These are phyloP conservation scores for Pyrrhosoma nymphula DNA, from an alignment of 2,888 invertebrate genomes.

Conservation along the genomic window DNA sequence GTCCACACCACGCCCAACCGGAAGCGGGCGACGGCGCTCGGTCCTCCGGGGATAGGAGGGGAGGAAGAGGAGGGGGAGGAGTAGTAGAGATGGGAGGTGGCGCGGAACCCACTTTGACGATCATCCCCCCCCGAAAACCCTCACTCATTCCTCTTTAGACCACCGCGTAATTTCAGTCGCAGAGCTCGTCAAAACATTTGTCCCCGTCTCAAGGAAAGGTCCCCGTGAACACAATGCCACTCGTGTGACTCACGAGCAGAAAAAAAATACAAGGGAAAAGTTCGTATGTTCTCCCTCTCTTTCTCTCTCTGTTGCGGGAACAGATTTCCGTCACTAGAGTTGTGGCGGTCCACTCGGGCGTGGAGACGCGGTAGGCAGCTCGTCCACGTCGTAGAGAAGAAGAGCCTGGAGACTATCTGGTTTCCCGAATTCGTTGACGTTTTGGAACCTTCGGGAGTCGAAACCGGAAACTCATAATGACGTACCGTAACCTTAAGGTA, in stretches of 20 bases:
- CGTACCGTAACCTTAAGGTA: too few relatives aligned
- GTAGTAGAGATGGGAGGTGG: neutral
- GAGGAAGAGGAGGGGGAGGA: neutral
- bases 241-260: neutral
- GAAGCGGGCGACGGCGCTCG: slow-evolving; percentile 1
- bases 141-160: neutral
- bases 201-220: slow-evolving; percentile 16
- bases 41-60: neutral
- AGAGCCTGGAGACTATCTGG: too few relatives aligned
- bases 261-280: neutral
- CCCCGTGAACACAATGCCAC: slow-evolving; percentile 15
- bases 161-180: neutral
- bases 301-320: neutral
- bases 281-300: too few relatives aligned
- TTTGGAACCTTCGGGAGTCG: too few relatives aligned
- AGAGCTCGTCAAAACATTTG: slow-evolving; percentile 13
- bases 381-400: too few relatives aligned
- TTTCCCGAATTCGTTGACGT: too few relatives aligned
- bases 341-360: neutral
- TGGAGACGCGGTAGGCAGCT: neutral
- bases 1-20: slow-evolving; percentile 16
- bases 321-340: neutral
- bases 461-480: too few relatives aligned
- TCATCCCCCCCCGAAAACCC: neutral
- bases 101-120: neutral